Percentiles rank a stretch among this genome's conserved stretches.
phyloP scores from a whole-genome alignment of 1,140 invertebrate genomes.

The Babylonia areolata region DNA sequence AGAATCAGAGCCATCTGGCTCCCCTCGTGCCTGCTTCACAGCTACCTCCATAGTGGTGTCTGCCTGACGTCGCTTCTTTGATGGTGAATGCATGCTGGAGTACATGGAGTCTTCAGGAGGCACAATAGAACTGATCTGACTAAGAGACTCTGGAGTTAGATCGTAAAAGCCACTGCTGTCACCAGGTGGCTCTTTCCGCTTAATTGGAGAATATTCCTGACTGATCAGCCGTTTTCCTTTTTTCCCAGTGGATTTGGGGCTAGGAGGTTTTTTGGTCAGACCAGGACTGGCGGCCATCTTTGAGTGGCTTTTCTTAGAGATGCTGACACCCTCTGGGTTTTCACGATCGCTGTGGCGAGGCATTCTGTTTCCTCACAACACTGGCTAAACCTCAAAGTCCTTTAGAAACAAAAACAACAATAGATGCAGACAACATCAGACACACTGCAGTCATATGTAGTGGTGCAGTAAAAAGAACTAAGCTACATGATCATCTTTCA shows the following conservation, averaged over 20 bases:
- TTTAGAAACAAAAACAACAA: no score
- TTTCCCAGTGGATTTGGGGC: neutral
- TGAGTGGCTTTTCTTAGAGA: slow-evolving; percentile 51
- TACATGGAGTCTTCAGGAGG: slow-evolving; percentile 57
- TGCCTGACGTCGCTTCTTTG: slow-evolving; percentile 41
- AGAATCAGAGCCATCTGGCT: slow-evolving; percentile 71
- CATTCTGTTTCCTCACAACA: neutral
- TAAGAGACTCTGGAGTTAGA: slow-evolving; percentile 64
- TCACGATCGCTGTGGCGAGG: slow-evolving; percentile 39
- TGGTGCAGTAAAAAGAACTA: no score
- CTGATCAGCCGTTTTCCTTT: neutral
- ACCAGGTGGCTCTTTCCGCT: neutral
- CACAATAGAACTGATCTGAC: slow-evolving; percentile 69
- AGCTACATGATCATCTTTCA: no score
- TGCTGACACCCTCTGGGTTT: slow-evolving; percentile 68
- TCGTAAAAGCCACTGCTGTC: slow-evolving; percentile 30
- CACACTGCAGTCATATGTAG: no score
- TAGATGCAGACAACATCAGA: no score
- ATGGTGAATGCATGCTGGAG: slow-evolving; percentile 45
- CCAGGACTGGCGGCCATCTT: slow-evolving; percentile 41
- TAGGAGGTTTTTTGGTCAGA: slow-evolving; percentile 24
- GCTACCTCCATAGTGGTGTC: slow-evolving; percentile 70
- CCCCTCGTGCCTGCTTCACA: slow-evolving; percentile 67
- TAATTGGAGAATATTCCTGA: neutral
- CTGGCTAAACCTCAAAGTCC: no score